Conservation (phyloP, 2,113 vertebrate genomes). For the Limnothrissa miodon region DNA sequence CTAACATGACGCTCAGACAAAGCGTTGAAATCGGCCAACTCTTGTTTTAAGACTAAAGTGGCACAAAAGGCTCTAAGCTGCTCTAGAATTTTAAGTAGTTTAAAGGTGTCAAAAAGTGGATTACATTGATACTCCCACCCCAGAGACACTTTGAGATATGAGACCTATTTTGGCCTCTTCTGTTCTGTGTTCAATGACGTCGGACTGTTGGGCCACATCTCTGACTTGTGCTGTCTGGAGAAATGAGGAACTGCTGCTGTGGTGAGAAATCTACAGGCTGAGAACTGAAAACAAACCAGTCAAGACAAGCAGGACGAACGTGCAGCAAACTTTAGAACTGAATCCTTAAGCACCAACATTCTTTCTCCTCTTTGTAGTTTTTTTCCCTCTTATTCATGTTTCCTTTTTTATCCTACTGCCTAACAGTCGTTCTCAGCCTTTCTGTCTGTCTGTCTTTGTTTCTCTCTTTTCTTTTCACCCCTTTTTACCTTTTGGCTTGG, state of each 20-base stretch:
- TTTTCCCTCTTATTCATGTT: background rate
- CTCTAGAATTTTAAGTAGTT: constrained; percentile 14
- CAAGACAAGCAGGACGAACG: constrained; percentile 12
- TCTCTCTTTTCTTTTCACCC: background rate
- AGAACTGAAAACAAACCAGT: constrained; percentile 36
- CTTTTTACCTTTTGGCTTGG: background rate
- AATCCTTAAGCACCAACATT: background rate
- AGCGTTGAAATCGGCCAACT: constrained; percentile 1
- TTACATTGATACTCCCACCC: background rate
- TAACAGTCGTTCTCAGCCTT: background rate
- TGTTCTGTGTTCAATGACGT: background rate
- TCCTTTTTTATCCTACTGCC: background rate
- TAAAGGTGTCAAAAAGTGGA: background rate
- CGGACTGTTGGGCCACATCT: background rate
- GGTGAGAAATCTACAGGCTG: constrained; percentile 41
- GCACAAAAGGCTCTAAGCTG: background rate
- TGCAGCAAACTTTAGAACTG: background rate
- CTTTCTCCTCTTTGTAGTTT: background rate
- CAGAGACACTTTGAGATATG: background rate
- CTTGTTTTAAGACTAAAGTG: background rate
- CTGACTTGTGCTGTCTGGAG: background rate
- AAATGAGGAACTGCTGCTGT: constrained; percentile 41
- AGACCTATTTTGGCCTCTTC: background rate
- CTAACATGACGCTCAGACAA: background rate
- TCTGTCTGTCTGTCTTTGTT: background rate